Base-by-base conservation (phyloP, 2,888 invertebrate genomes). In the Cabera pusaria region DNA sequence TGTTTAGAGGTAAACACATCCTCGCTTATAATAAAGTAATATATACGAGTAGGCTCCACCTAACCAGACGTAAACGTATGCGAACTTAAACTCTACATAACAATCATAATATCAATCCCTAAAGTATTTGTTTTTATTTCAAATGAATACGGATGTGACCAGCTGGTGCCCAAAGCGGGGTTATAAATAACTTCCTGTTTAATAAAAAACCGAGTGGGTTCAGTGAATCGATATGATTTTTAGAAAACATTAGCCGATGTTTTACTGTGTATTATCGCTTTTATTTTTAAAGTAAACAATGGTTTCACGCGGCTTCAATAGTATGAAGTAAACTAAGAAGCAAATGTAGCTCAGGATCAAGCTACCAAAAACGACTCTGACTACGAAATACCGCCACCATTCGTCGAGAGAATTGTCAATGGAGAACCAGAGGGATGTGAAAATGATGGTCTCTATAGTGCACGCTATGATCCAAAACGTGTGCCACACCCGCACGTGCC, bases 321-420 rank as follows among this genome's bases (percentile, higher is more conserved):
- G 56, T 31, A 84, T 82, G 55, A 93, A 91, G 77, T 94, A 94
- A 18, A 92, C 89, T 14, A 92, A 56, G 67, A 94, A 90, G 43
- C 93, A 91, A 49, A 89, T 73, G 28, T 91, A 74, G 56, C 93
- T 93, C 12, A 93, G 70, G 4, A 91, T 49, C 31, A 91, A 83
- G 53, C 93, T 92, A 7, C 84, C 79, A 5, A 93, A 77, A 29
- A 94, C 92, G 19, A 91, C 79, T 49, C 90, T 90, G 52, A 93
- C 92, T 29, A 93, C 85, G 58, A 91, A 95, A 16, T 79, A 76
- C 61, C 91, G 93, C 94, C 95, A 95, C 91, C 93, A 95, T 47
- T 91, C 91, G 20, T 90, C 89, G 63, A 93, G 89, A 33, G 91
- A 84, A 29, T 75, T 81, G 44, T 80, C 68, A 21, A 75, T 59